Percentiles rank a stretch among this genome's conserved stretches.
phyloP scores from a whole-genome alignment of 2,797 vertebrate species.

The Sarcophilus harrisii region DNA sequence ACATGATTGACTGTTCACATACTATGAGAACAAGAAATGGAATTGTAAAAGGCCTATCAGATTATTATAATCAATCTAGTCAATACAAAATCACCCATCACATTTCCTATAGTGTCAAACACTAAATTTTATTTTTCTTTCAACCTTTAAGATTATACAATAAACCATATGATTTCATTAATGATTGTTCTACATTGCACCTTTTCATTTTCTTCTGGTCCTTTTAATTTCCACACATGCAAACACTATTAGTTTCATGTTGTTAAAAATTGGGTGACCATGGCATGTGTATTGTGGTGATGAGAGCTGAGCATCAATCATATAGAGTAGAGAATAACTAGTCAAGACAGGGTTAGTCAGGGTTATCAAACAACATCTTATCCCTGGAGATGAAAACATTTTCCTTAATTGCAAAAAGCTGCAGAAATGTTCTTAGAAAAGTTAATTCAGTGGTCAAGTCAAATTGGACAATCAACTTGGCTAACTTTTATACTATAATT shows the following conservation, averaged over 20 bases:
- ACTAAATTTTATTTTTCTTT: neutral
- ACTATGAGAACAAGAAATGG: neutral
- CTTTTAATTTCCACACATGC: neutral
- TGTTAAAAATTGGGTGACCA: neutral
- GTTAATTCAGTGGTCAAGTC: neutral
- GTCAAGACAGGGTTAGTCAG: neutral
- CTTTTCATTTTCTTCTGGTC: neutral
- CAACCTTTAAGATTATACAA: neutral
- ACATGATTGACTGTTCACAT: neutral
- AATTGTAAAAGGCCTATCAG: neutral
- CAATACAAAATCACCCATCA: neutral
- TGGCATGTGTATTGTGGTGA: neutral
- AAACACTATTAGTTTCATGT: neutral
- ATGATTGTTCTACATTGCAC: neutral
- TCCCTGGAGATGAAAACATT: neutral
- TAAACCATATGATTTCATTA: neutral
- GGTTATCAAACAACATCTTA: too few relatives aligned
- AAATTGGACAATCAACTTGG: neutral
- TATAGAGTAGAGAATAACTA: neutral
- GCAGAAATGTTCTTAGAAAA: neutral
- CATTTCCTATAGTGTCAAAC: neutral
- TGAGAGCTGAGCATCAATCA: rapidly evolving
- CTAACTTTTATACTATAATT: neutral
- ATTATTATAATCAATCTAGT: slow-evolving; percentile 15
- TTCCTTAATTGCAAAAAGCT: neutral